phyloP scores from a whole-genome alignment of 2,888 invertebrate species.

The Cyclophora punctaria region DNA sequence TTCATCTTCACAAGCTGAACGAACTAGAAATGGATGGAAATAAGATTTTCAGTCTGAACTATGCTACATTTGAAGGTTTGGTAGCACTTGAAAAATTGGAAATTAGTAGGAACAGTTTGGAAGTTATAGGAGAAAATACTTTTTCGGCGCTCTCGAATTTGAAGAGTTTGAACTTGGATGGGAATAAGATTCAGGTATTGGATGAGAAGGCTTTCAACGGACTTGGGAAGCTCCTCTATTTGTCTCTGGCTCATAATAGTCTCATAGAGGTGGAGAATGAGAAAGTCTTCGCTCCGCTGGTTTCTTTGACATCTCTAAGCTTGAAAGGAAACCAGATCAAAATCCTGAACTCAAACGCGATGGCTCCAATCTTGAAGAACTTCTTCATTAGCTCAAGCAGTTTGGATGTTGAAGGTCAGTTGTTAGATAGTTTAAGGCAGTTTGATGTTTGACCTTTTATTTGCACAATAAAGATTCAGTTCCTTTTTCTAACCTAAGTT shows the following conservation, averaged over 20 bases:
- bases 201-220: conserved; percentile 62
- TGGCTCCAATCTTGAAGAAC: conserved; percentile 50
- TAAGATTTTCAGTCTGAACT: conserved; percentile 81
- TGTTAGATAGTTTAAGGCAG: no score
- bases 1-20: conserved; percentile 78
- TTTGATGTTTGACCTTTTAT: no score
- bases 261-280: conserved; percentile 42
- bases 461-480: no score
- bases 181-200: conserved; percentile 63
- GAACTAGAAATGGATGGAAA: conserved; percentile 86
- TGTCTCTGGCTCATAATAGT: conserved; percentile 54
- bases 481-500: no score
- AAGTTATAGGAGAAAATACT: conserved; percentile 84
- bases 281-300: conserved; percentile 45
- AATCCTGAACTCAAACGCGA: conserved; percentile 42
- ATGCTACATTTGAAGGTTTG: conserved; percentile 84
- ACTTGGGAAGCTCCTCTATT: conserved; percentile 35
- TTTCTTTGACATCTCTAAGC: conserved; percentile 39
- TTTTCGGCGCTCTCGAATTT: conserved; percentile 68
- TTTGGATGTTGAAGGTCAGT: conserved; percentile 56
- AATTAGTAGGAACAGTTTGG: conserved; percentile 81
- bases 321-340: conserved; percentile 50
- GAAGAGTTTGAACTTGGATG: conserved; percentile 46
- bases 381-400: conserved; percentile 40
- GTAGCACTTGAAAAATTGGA: conserved; percentile 80